Percentiles rank a stretch among this genome's conserved stretches.
Conservation (phyloP, 2,797 vertebrate species). For the Pelodytes ibericus region DNA sequence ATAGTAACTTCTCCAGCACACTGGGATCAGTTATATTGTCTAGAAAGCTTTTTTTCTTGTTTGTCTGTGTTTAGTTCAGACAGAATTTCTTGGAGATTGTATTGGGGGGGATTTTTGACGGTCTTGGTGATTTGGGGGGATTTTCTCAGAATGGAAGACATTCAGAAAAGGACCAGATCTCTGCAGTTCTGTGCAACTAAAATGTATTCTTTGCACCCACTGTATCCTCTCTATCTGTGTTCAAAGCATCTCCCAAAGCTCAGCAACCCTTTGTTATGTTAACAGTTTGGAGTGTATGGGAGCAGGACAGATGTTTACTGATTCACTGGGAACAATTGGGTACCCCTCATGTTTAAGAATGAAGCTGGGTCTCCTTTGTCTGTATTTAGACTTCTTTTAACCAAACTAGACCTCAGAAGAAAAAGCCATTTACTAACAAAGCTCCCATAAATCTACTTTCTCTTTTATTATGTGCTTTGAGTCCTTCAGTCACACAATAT, state of each 20-base stretch:
- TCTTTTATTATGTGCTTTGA: slow-evolving; percentile 60
- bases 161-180: no score
- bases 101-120: no score
- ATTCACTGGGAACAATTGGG: slow-evolving; percentile 29
- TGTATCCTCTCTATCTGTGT: slow-evolving; percentile 20
- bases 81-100: no score
- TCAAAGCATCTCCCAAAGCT: slow-evolving; percentile 31
- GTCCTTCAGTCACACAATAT: slow-evolving; percentile 65
- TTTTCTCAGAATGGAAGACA: no score
- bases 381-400: slow-evolving; percentile 34
- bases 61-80: no score
- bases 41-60: no score
- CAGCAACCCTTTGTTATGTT: slow-evolving; percentile 30
- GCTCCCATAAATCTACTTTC: slow-evolving; percentile 64
- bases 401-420: slow-evolving; percentile 29
- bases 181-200: slow-evolving; percentile 67
- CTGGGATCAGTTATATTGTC: no score
- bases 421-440: slow-evolving; percentile 49
- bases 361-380: slow-evolving; percentile 47
- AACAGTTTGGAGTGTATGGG: slow-evolving; percentile 32
- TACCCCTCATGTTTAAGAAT: slow-evolving; percentile 47
- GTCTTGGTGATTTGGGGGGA: no score
- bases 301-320: slow-evolving; percentile 48
- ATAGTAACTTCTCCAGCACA: no score
- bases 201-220: slow-evolving; percentile 30